Evolutionary conservation across 2,113 vertebrate species (phyloP).

Genomic region (Gadus chalcogrammus): DNA sequence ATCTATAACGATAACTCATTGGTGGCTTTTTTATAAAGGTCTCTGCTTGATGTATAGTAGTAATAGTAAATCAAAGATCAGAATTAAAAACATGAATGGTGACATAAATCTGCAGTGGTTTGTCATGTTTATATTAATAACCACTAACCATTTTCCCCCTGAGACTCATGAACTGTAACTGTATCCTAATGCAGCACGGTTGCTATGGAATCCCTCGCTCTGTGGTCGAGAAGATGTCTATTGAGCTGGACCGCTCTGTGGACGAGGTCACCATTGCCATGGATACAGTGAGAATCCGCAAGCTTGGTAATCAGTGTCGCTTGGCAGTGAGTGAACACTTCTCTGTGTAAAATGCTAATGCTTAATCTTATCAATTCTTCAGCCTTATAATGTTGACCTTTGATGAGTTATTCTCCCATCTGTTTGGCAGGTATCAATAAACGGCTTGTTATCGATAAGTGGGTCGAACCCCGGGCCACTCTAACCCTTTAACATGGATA

Average conservation of each 20-base stretch:
- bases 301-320: constrained; percentile 81
- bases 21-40: no score
- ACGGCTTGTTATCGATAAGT: constrained; percentile 65
- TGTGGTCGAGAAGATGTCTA: constrained; percentile 81
- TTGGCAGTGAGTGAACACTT: constrained; percentile 77
- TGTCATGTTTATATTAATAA: neutral
- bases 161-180: neutral
- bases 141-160: neutral
- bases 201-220: constrained; percentile 82
- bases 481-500: no score
- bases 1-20: no score
- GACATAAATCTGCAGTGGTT: no score
- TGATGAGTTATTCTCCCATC: neutral
- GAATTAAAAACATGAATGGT: no score
- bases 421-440: constrained; percentile 77
- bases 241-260: constrained; percentile 74
- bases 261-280: constrained; percentile 76
- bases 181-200: constrained; percentile 66
- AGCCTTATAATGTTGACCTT: no score
- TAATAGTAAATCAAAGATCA: no score
- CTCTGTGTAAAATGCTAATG: neutral
- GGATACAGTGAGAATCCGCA: constrained; percentile 81
- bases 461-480: constrained; percentile 44
- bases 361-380: no score
- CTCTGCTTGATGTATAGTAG: no score